Conservation (phyloP, 2,797 vertebrate genomes). For the Chiroxiphia lanceolata region DNA sequence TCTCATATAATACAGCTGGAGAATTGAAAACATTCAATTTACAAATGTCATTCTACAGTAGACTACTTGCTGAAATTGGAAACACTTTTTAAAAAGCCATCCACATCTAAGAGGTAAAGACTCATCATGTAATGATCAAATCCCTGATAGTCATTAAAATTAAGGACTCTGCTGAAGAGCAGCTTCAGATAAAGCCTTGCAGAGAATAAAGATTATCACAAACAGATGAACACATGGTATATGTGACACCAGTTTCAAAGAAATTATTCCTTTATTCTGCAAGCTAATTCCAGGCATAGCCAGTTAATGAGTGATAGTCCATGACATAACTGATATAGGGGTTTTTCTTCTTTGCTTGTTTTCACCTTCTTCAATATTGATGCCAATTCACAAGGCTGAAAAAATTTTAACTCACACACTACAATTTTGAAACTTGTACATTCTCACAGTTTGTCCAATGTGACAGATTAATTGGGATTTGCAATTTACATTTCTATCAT, state of each 20-base stretch:
- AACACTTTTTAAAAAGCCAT: not conserved
- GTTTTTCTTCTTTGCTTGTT: not conserved
- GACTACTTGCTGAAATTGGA: slow-evolving; percentile 6
- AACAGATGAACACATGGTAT: not conserved
- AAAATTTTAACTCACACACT: not conserved
- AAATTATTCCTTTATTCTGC: not conserved
- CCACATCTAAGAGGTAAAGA: slow-evolving; percentile 3
- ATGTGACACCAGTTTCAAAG: not conserved
- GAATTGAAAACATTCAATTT: slow-evolving; percentile 3
- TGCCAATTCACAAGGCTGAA: not conserved
- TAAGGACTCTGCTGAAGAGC: not conserved
- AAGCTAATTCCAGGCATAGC: not conserved
- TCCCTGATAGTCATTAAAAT: slow-evolving; percentile 38
- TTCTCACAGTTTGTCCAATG: not conserved
- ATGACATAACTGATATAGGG: not conserved
- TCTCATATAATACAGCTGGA: not conserved
- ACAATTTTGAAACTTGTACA: not conserved
- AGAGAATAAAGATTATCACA: slow-evolving; percentile 13
- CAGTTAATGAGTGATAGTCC: not conserved
- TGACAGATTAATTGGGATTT: not conserved
- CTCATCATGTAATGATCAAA: slow-evolving; percentile 19
- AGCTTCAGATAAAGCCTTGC: not conserved
- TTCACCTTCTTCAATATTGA: not conserved
- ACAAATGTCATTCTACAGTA: not conserved
- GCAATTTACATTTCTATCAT: not conserved